These are phyloP conservation scores for Heterochromis multidens DNA, from an alignment of 2,113 vertebrate species.

Conservation along the genomic window DNA sequence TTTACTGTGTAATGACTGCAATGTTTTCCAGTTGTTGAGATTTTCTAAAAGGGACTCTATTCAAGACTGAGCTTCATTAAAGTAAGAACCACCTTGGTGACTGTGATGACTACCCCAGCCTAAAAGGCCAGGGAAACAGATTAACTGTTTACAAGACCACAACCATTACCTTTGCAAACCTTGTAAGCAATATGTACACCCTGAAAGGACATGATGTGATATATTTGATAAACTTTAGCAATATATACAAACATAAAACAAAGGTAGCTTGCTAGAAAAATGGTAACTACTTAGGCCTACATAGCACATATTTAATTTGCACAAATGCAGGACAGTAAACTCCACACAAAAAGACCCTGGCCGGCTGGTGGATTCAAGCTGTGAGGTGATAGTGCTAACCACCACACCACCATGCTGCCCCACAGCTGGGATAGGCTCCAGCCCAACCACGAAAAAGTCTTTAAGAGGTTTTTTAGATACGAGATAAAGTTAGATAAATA, in stretches of 20 bases:
- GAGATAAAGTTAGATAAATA: background rate
- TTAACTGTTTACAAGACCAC: background rate
- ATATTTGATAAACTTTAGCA: background rate
- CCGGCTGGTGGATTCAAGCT: no score
- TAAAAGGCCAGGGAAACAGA: background rate
- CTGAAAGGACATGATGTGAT: background rate
- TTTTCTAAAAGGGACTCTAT: no score
- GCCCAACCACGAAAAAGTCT: no score
- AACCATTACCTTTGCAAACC: background rate
- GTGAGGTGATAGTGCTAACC: background rate
- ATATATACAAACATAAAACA: background rate
- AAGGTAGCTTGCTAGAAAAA: background rate
- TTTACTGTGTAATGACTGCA: no score
- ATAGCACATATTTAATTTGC: background rate
- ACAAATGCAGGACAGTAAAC: background rate
- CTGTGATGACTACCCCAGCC: background rate
- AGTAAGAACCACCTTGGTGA: no score
- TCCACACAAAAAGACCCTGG: background rate
- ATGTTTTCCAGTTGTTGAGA: no score
- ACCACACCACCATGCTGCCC: background rate
- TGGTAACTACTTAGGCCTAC: background rate
- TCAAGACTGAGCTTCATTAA: no score
- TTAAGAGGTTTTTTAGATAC: slow-evolving; percentile 17
- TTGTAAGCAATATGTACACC: background rate
- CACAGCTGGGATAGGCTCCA: no score